Percentiles rank a stretch among this genome's conserved stretches.
phyloP scores from a whole-genome alignment of 2,888 invertebrate genomes.

The Aphidius colemani region DNA sequence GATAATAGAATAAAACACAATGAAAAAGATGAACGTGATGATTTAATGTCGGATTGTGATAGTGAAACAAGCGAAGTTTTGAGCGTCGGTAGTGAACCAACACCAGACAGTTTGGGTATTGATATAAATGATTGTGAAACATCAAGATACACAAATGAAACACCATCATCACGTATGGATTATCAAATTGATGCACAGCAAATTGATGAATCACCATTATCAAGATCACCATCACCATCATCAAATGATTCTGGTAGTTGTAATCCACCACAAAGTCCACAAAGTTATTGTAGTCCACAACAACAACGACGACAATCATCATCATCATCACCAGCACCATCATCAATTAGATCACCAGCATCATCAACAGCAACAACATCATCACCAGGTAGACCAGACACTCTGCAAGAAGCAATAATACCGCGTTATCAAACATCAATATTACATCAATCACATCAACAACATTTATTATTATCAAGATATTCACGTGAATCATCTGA shows the following conservation, averaged over 20 bases:
- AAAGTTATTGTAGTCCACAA: slow-evolving; percentile 42
- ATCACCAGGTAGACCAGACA: slow-evolving; percentile 53
- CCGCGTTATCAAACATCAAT: slow-evolving; percentile 43
- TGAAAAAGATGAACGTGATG: slow-evolving; percentile 39
- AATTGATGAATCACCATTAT: slow-evolving; percentile 21
- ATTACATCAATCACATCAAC: slow-evolving; percentile 37
- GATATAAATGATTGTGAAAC: slow-evolving; percentile 35
- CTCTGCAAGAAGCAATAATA: slow-evolving; percentile 42
- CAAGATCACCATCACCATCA: slow-evolving; percentile 47
- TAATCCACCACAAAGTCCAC: slow-evolving; percentile 43
- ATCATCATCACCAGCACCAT: slow-evolving; percentile 52
- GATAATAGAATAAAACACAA: slow-evolving; percentile 34
- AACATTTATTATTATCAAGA: slow-evolving; percentile 39
- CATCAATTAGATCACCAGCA: slow-evolving; percentile 54
- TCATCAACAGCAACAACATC: slow-evolving; percentile 52
- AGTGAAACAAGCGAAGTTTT: slow-evolving; percentile 75
- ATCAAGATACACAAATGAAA: slow-evolving; percentile 11
- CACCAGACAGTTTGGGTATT: slow-evolving; percentile 41
- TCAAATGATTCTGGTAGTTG: slow-evolving; percentile 50
- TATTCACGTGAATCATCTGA: slow-evolving; percentile 41
- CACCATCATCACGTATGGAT: slow-evolving; percentile 17
- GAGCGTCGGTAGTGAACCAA: slow-evolving; percentile 79
- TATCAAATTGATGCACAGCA: slow-evolving; percentile 19
- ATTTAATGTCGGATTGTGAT: slow-evolving; percentile 49
- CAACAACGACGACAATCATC: slow-evolving; percentile 36